A percentile compares a stretch with the other conserved stretches of the same genome.
Evolutionary conservation across 2,797 vertebrate genomes (phyloP).

Genomic region (Discoglossus pictus): DNA sequence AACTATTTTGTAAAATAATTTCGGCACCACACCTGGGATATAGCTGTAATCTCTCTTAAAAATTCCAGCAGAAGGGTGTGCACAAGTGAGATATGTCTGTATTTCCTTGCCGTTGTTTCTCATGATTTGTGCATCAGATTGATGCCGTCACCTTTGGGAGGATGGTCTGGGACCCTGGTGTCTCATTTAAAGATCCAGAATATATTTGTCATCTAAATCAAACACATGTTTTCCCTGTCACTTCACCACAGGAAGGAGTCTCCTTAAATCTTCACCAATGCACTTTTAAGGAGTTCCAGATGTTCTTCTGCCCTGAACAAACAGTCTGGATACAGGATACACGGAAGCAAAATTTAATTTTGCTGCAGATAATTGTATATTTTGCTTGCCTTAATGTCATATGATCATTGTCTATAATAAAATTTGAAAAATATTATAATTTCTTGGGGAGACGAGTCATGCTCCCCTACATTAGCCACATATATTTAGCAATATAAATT

Average conservation of each 20-base stretch:
- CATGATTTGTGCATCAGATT: slow-evolving; percentile 60
- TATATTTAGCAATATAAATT: no score
- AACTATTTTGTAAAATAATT: no score
- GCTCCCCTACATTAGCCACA: no score
- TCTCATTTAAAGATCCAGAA: slow-evolving; percentile 29
- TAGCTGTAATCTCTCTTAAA: no score
- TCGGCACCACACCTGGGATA: no score
- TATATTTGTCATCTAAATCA: slow-evolving; percentile 48
- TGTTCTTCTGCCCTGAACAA: slow-evolving; percentile 43
- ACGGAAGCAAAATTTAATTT: not conserved
- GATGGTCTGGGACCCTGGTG: slow-evolving; percentile 25
- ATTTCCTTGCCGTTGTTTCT: slow-evolving; percentile 6
- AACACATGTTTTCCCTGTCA: slow-evolving; percentile 41
- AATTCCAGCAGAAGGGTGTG: slow-evolving; percentile 9
- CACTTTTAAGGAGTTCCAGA: slow-evolving; percentile 58
- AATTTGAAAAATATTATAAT: no score
- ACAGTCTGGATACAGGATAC: slow-evolving; percentile 8
- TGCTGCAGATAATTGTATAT: not conserved
- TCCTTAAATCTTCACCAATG: slow-evolving; percentile 48
- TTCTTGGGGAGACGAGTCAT: no score
- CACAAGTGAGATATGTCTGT: not conserved
- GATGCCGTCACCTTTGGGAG: slow-evolving; percentile 71
- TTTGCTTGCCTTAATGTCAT: no score
- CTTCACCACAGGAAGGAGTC: slow-evolving; percentile 53
- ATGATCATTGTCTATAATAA: no score